Evolutionary conservation across 30 jellyfish, hydroid and myxozoan species (phyloP), one percentile per base, ranked within the genome.

Genomic region (Nemopilema nomurai): DNA sequence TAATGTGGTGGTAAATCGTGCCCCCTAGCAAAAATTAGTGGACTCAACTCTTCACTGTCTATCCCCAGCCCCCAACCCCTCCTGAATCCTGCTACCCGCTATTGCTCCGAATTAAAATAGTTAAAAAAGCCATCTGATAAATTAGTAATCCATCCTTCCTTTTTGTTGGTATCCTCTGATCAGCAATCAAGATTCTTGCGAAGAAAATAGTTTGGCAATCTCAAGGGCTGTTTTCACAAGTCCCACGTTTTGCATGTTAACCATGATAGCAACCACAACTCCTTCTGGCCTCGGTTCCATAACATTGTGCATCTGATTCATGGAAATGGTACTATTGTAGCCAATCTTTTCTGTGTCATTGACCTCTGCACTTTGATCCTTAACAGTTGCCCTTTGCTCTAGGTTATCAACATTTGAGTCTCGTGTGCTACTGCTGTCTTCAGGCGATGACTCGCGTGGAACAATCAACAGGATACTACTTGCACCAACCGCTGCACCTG

Each of bases 401-500:
- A 16, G 1, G 18, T 24, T 4, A 32, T 33, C 24, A 62, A 7
- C 81, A 26, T 26, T 71, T 30, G 66, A 28, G 1, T 1, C 19
- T 29, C 19, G 64, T 8, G 81, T 4, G 28, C 64, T 30, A 41
- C 57, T 41, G 6, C 13, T 13, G 13, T 6, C 57, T 41, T 41
- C 13, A 41, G 6, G 13, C 6, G 57, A 3, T 41, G 57, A 13
- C 13, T 41, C 22, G 8, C 20, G 51, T 49, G 92, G 96, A 31
- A 87, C 33, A 0, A 87, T 78, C 8, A 77, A 13, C 18, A 87
- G 87, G 8, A 87, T 28, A 52, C 96, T 87, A 30, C 96, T 87
- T 1, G 86, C 82, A 6, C 96, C 96, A 24, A 87, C 81, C 1
- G 96, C 96, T 0, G 74, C 81, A 22, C 96, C 96, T 87, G 67